Evolutionary conservation across 2,113 vertebrate species (phyloP), one percentile per base, ranked within the genome.

Genomic region (Pantherophis guttatus): DNA sequence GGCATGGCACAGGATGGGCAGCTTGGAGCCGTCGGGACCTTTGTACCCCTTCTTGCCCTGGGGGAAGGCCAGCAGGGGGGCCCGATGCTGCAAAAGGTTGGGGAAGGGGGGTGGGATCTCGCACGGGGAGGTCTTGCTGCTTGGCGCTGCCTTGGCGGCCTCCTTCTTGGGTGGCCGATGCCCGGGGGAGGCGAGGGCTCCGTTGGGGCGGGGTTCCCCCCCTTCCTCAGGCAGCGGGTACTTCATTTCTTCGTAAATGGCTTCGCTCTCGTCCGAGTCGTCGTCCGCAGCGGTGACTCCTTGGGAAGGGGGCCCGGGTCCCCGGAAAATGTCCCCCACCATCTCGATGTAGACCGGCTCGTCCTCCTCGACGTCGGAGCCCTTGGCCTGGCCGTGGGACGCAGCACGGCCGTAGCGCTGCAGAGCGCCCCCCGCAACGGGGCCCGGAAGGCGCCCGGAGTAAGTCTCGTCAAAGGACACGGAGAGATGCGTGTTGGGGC

Each of bases 221-320:
- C 91, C 86, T 54, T 98, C 98, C 86, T 99, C 98, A 0, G 97
- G 97, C 91, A 97, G 96, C 0, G 98, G 98, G 93, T 99, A 99
- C 94, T 99, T 99, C 99, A 99, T 99, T 96, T 99, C 99, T 95
- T 99, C 99, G 1, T 99, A 99, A 88, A 99, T 99, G 86, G 99
- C 99, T 97, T 99, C 99, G 1, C 98, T 98, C 96, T 98, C 98
- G 93, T 99, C 99, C 0, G 98, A 99, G 96, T 99, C 98, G 95
- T 50, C 96, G 65, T 87, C 95, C 95, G 96, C 62, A 89, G 33
- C 93, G 52, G 91, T 94, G 70, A 91, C 96, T 54, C 1, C 92
- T 90, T 3, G 91, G 33, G 15, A 95, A 91, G 90, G 90, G 6
- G 96, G 95, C 0, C 91, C 91, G 0, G 97, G 95, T 95, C 93